Evolutionary conservation across 2,888 invertebrate genomes (phyloP).

Genomic region (Brenthis ino): DNA sequence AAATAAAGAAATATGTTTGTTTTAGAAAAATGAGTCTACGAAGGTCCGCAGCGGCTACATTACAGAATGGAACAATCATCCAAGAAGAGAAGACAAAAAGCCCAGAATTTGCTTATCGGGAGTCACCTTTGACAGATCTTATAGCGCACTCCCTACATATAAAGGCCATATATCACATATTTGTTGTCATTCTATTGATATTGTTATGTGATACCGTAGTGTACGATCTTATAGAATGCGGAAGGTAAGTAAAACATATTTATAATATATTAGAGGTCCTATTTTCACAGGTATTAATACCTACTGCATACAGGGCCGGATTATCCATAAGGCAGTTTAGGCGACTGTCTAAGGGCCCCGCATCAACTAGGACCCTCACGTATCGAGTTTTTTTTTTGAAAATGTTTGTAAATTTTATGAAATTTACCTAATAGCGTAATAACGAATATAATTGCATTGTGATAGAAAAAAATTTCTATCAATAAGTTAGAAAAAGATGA

Average conservation of each 20-base stretch:
- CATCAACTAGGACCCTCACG: too few relatives aligned
- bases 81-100: conserved; percentile 46
- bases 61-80: conserved; percentile 50
- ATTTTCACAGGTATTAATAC: conserved; percentile 7
- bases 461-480: too few relatives aligned
- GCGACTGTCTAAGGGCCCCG: too few relatives aligned
- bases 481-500: too few relatives aligned
- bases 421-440: too few relatives aligned
- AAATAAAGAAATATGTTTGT: conserved; percentile 1
- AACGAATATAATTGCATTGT: too few relatives aligned
- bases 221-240: conserved; percentile 87
- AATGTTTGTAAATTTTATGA: too few relatives aligned
- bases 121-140: conserved; percentile 91
- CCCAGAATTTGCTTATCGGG: conserved; percentile 84
- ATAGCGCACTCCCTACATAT: conserved; percentile 89
- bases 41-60: conserved; percentile 39
- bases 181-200: conserved; percentile 88
- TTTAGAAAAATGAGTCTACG: conserved; percentile 41
- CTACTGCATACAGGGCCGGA: too few relatives aligned
- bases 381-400: too few relatives aligned
- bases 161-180: conserved; percentile 92
- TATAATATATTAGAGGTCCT: background rate
- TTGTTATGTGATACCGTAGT: conserved; percentile 88
- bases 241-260: conserved; percentile 84
- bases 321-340: too few relatives aligned